Conservation (phyloP, 2,888 invertebrate species). For the Drosophila putrida region DNA sequence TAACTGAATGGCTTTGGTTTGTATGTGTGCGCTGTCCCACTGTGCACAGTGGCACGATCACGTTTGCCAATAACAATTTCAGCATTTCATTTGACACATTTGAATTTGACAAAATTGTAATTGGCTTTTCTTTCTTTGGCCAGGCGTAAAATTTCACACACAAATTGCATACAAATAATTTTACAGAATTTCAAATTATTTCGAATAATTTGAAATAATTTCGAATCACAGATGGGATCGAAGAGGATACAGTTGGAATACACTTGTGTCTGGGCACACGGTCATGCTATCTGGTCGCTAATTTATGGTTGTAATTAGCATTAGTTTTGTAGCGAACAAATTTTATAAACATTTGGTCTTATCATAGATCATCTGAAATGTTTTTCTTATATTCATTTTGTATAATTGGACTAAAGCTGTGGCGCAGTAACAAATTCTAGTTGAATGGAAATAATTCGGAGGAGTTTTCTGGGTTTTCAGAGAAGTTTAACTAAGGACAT, state of each 20-base stretch:
- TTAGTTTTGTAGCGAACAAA: constrained; percentile 11
- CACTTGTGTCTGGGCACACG: constrained; percentile 12
- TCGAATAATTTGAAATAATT: constrained; percentile 17
- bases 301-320: constrained; percentile 78
- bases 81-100: constrained; percentile 49
- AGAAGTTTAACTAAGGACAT: too few relatives aligned
- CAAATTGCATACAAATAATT: constrained; percentile 23
- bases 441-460: neutral
- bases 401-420: constrained; percentile 8
- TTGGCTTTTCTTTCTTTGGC: constrained; percentile 35
- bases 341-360: constrained; percentile 36
- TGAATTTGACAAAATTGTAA: constrained; percentile 43
- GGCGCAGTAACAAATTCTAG: constrained; percentile 31
- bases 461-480: too few relatives aligned
- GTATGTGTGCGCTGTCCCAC: constrained; percentile 18
- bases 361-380: constrained; percentile 60
- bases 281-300: constrained; percentile 68
- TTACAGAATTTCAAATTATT: constrained; percentile 12
- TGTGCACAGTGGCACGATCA: constrained; percentile 49
- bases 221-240: neutral
- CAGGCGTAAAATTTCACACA: constrained; percentile 61
- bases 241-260: neutral
- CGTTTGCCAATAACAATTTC: constrained; percentile 29
- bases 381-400: constrained; percentile 12
- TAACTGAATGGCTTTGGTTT: neutral